Base-by-base conservation (phyloP, 2,113 vertebrate genomes). In the Phyllostomus discolor region DNA sequence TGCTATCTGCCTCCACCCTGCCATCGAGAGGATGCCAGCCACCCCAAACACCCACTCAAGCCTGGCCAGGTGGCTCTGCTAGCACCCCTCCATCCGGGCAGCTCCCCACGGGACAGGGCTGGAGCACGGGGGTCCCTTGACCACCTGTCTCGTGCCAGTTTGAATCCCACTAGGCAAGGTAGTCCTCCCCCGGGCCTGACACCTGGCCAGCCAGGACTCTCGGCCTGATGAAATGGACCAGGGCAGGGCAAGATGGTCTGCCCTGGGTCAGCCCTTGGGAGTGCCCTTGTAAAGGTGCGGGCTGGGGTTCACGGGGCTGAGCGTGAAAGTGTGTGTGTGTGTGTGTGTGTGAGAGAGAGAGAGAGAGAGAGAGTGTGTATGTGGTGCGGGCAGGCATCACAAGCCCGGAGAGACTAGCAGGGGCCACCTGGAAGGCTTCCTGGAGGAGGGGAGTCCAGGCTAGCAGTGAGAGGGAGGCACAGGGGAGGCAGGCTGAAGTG, bases 351-450 rank as follows among this genome's bases (percentile, higher is more conserved):
- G 50, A n/a, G n/a, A n/a, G n/a, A n/a, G 50, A 19, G 52, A 54
- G 52, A 54, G 52, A 54, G 52, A 50, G 48, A 50, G 11, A 50
- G 48, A 52, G 33, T 82, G 15, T 19, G 38, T 46, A 41, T 3
- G 59, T 43, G 35, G 10, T 4, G 14, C 52, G 10, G 48, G 50
- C 24, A 72, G 50, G 57, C 50, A 52, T 76, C 35, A 52, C 41
- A 64, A 69, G 26, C 43, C 93, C 88, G 26, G 14, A 43, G 52
- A 83, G 16, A 46, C 46, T 17, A 54, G 35, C 1, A 2, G 78
- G 72, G 35, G 9, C 52, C n/a, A 38, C 46, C 59, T 0, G 41
- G 94, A 94, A 93, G 81, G 11, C 97, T 96, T 94, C 94, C 81
- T 88, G 93, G 81, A 97, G 50, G 90, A 95, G 46, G 69, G 85